Percentiles rank a stretch among this genome's conserved stretches.
Evolutionary conservation across 2,797 vertebrate species (phyloP).

Genomic region (Pseudotriccus pelzelni): DNA sequence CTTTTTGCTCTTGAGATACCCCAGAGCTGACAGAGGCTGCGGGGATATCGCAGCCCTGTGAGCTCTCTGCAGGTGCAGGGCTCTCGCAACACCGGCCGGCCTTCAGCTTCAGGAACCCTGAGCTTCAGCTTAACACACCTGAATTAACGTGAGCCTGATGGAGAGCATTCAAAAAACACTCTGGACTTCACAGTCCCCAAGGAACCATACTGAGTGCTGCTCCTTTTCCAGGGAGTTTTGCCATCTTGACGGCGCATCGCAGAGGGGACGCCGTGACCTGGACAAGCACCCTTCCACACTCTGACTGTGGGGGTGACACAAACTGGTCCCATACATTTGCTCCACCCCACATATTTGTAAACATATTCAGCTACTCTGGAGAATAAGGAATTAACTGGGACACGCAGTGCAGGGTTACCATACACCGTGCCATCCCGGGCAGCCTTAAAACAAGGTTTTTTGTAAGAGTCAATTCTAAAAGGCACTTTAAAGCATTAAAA

Average conservation of each 20-base stretch:
- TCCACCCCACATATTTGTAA: rapidly evolving
- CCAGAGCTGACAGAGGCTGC: not conserved
- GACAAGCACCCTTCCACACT: not conserved
- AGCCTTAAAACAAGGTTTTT: not conserved
- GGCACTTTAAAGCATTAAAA: not conserved
- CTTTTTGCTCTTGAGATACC: not conserved
- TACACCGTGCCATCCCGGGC: rapidly evolving
- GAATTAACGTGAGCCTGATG: not conserved
- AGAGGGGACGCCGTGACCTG: not conserved
- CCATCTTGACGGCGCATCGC: rapidly evolving
- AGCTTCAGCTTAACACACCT: rapidly evolving
- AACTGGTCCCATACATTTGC: not conserved
- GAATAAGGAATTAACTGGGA: not conserved
- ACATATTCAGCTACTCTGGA: not conserved
- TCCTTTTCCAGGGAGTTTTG: not conserved
- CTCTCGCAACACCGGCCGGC: rapidly evolving
- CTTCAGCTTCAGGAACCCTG: not conserved
- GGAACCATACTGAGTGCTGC: rapidly evolving
- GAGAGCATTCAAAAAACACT: not conserved
- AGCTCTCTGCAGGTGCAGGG: not conserved
- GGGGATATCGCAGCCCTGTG: not conserved
- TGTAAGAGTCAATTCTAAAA: not conserved
- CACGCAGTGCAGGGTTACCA: rapidly evolving
- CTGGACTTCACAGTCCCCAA: not conserved
- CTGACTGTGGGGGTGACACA: rapidly evolving